Evolutionary conservation across 2,888 invertebrate species (phyloP), one percentile per base, ranked within the genome.

Genomic region (Synergus gifuensis): DNA sequence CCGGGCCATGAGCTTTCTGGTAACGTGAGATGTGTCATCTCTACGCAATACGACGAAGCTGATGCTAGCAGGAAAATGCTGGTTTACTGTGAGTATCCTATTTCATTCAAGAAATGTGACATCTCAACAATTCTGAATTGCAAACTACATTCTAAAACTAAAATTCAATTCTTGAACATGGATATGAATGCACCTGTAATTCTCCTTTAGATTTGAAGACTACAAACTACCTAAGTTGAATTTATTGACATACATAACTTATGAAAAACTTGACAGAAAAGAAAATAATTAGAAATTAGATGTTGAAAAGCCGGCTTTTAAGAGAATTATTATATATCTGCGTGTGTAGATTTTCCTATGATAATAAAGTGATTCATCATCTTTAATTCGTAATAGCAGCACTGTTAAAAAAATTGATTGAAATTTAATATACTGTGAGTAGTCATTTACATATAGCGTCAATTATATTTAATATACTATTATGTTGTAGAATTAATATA

Each of bases 11-110:
- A 96, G 63, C 93, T 96, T 64, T 95, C 95, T 0, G 96, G 96
- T 0, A 95, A 95, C 87, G 96, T 96, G 89, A 95, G 95, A 69
- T 96, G 96, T 87, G 94, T 94, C 44, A 95, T 96, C 4, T 95
- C 96, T 18, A 95, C 96, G 0, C 95, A 95, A 87, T 92, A 94
- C 9, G 95, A 95, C 77, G 96, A 96, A 88, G 95, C 77, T 3
- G 87, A 88, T 66, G 89, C 88, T 9, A 77, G 76, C n/a, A 82
- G 86, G 22, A 84, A 86, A 40, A 89, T 90, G 90, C 85, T 89
- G 4, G 88, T 90, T 62, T 90, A 89, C 79, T 89, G 90, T 90
- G 67, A 89, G 89, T 89, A 81, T 78, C 62, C 28, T 54, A 12
- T 60, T 62, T 76, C 22, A 81, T 42, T 42, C 22, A 62, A 46